These are phyloP conservation scores for Notospermus geniculatus DNA, from an alignment of 1,140 invertebrate species.

Conservation along the genomic window DNA sequence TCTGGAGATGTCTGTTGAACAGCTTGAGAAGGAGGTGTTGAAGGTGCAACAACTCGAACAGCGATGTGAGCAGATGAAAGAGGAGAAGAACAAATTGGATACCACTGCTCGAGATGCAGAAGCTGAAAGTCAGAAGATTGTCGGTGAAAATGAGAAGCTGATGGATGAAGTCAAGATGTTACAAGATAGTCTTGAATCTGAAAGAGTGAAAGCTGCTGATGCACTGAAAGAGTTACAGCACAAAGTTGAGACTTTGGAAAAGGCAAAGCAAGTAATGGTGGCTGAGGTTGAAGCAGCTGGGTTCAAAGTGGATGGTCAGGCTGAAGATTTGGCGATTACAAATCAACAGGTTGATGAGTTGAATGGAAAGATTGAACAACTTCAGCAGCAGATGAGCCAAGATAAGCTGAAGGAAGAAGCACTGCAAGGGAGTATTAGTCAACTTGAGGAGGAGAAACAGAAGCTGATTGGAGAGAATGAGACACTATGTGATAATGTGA, in stretches of 20 bases:
- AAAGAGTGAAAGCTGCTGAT: too few species aligned
- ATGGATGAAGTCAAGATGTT: too few species aligned
- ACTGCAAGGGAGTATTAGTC: slow-evolving; percentile 26
- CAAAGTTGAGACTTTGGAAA: too few species aligned
- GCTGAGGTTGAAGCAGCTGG: neutral
- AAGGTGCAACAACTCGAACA: neutral
- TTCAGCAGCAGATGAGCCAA: slow-evolving; percentile 20
- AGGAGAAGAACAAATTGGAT: neutral
- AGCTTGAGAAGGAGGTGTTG: neutral
- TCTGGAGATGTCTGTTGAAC: neutral
- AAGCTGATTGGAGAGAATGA: slow-evolving; percentile 41
- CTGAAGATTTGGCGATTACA: neutral
- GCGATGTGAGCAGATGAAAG: neutral
- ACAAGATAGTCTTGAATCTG: too few species aligned
- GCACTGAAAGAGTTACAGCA: too few species aligned
- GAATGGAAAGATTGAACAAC: neutral
- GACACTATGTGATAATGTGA: slow-evolving; percentile 29
- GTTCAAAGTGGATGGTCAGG: neutral
- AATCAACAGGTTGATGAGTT: neutral
- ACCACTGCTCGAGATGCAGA: neutral
- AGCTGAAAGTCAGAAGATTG: neutral
- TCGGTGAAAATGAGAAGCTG: neutral
- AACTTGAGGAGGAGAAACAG: slow-evolving; percentile 9
- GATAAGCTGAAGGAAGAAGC: slow-evolving; percentile 18
- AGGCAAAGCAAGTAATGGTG: neutral